Evolutionary conservation across 1,140 invertebrate species (phyloP), one percentile per base, ranked within the genome.

Genomic region (Drosophila sucinea): DNA sequence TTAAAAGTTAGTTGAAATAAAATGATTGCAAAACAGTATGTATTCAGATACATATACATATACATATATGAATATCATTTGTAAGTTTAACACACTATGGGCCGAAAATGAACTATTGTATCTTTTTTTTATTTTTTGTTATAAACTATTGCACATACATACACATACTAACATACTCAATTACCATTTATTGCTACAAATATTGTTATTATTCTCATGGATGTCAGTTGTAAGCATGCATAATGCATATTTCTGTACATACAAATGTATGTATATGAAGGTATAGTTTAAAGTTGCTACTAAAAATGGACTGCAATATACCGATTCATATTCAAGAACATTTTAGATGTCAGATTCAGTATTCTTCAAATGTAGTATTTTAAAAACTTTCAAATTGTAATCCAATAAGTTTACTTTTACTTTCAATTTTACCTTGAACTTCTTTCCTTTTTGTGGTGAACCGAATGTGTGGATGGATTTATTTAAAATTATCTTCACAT

Each of bases 1-100:
- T 51, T 51, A 51, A 51, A 51, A 51, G 23, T 51, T 51, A 51
- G 44, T 51, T 51, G 44, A 51, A 25, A 51, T 51, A 51, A 51
- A 51, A 51, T 51, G 44, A 51, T 51, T 51, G 44, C 23, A 51
- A 51, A 51, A 27, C 23, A 27, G 40, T 51, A 51, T 51, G 8
- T 51, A 27, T 8, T 51, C 23, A 3, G 7, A 51, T 27, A 51
- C 44, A 51, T 51, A 51, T 38, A 11, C 35, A 38, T 38, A 2
- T 10, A 11, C 35, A 38, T 27, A 51, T 51, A 51, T 51, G 23
- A 51, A 27, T 51, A 51, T 51, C 25, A 10, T 51, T 51, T 51
- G 25, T 51, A 51, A 25, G 44, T 51, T 51, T 25, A 51, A 27
- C 44, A 51, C 17, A 17, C 4, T 25, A 23, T 47, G 23, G 0